These are phyloP conservation scores for Tylochromis polylepis DNA, from an alignment of 2,113 vertebrate species.

Conservation along the genomic window DNA sequence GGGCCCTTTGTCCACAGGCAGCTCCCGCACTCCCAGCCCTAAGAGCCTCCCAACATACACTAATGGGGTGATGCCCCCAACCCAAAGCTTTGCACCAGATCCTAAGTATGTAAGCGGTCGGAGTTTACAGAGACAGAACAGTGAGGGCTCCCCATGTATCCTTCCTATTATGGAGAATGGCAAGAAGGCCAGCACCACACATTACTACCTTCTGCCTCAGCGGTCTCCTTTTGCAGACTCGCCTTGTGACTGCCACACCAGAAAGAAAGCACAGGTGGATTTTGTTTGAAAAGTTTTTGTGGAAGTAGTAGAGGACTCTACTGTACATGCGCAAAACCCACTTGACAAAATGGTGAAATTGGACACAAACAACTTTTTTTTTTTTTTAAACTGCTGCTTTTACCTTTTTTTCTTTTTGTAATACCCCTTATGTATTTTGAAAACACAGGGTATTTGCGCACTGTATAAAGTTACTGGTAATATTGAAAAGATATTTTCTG, in stretches of 20 bases:
- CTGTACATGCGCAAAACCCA: constrained; percentile 30
- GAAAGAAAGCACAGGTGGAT: constrained; percentile 52
- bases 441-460: constrained; percentile 57
- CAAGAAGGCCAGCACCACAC: constrained; percentile 86
- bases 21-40: constrained; percentile 88
- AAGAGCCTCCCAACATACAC: constrained; percentile 90
- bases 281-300: constrained; percentile 54
- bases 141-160: constrained; percentile 92
- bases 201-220: constrained; percentile 93
- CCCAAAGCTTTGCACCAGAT: constrained; percentile 95
- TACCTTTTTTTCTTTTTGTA: constrained; percentile 3
- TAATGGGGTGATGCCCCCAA: constrained; percentile 94
- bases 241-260: constrained; percentile 42
- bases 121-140: constrained; percentile 87
- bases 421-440: constrained; percentile 55
- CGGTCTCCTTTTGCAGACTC: constrained; percentile 81
- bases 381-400: constrained; percentile 67
- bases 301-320: constrained; percentile 12
- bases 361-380: constrained; percentile 19
- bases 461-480: constrained; percentile 72
- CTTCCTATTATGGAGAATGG: constrained; percentile 92
- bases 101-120: constrained; percentile 90
- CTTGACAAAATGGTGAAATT: constrained; percentile 33
- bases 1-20: constrained; percentile 81
- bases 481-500: constrained; percentile 34